Evolutionary conservation across 1,140 invertebrate species (phyloP).

Genomic region (Drosophila setifemur): DNA sequence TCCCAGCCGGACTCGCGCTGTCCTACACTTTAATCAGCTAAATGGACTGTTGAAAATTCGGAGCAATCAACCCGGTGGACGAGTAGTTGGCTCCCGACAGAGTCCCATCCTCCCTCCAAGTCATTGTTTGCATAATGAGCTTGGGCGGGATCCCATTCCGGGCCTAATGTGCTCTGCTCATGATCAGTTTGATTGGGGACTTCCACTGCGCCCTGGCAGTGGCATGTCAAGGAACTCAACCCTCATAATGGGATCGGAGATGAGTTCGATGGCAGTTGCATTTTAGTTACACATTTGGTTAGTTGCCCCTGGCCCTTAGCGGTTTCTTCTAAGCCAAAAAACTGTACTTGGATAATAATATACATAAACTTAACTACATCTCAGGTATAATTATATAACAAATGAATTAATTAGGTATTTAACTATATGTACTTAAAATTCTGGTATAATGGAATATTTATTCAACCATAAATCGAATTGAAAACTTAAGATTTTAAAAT

Average conservation of each 20-base stretch:
- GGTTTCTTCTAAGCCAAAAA: constrained; percentile 8
- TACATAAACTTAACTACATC: too few species aligned
- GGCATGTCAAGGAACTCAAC: constrained; percentile 58
- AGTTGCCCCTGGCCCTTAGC: constrained; percentile 33
- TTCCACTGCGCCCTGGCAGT: background rate
- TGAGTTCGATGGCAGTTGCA: background rate
- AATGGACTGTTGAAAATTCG: constrained; percentile 80
- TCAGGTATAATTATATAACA: too few species aligned
- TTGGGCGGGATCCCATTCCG: constrained; percentile 47
- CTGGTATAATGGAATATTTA: too few species aligned
- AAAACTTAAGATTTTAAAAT: too few species aligned
- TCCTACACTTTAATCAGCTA: constrained; percentile 72
- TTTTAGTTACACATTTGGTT: constrained; percentile 12
- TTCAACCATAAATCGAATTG: too few species aligned
- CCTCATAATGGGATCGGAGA: constrained; percentile 28
- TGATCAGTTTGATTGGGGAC: constrained; percentile 62
- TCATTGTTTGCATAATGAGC: constrained; percentile 68
- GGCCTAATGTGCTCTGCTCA: constrained; percentile 62
- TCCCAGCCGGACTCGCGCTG: constrained; percentile 13
- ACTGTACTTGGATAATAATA: too few species aligned
- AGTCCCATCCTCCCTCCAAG: constrained; percentile 5
- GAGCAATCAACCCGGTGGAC: constrained; percentile 20
- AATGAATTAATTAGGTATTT: too few species aligned
- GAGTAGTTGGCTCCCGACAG: constrained; percentile 23
- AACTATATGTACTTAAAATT: too few species aligned